Percentiles rank a stretch among this genome's conserved stretches.
phyloP scores from a whole-genome alignment of 2,113 vertebrate species.

The Hydrochoerus hydrochaeris region DNA sequence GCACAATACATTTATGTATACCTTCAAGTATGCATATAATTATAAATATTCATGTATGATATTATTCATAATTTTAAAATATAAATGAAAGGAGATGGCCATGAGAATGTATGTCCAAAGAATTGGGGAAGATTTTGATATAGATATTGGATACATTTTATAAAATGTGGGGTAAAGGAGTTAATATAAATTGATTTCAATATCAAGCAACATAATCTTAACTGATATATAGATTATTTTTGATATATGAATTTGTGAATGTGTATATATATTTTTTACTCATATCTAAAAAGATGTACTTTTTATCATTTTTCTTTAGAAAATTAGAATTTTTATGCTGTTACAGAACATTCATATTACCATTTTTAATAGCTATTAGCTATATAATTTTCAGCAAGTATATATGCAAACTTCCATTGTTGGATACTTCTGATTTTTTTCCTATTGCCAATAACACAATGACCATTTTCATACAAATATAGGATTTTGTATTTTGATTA shows the following conservation, averaged over 20 bases:
- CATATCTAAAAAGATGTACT: background rate
- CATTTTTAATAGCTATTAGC: conserved; percentile 29
- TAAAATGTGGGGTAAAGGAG: background rate
- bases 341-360: background rate
- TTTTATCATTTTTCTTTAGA: conserved; percentile 4
- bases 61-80: conserved; percentile 27
- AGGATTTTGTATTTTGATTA: conserved; percentile 12
- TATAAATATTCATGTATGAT: background rate
- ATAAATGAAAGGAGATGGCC: conserved; percentile 26
- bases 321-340: conserved; percentile 39
- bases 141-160: conserved; percentile 13
- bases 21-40: background rate
- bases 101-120: conserved; percentile 1
- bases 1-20: background rate
- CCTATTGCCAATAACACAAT: background rate
- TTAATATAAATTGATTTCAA: conserved; percentile 36
- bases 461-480: background rate
- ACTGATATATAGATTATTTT: background rate
- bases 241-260: conserved; percentile 21
- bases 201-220: background rate
- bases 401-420: background rate
- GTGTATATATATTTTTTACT: background rate
- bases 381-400: conserved; percentile 6
- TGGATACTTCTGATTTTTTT: conserved; percentile 35
- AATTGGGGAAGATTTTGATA: background rate